phyloP scores from a whole-genome alignment of 2,113 vertebrate species.

The Athene cunicularia region DNA sequence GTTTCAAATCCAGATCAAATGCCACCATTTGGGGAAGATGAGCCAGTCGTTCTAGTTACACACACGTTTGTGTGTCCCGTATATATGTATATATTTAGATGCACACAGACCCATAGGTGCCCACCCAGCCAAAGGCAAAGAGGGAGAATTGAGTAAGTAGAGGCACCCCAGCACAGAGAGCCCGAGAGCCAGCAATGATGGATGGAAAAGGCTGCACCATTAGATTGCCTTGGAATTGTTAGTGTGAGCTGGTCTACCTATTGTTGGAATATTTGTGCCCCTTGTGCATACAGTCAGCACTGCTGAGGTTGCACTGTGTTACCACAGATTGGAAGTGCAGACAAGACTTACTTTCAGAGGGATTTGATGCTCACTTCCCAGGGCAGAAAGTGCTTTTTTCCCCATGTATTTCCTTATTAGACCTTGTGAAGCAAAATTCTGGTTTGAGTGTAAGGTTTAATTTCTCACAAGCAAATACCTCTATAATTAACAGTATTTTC shows the following conservation, averaged over 20 bases:
- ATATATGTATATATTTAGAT: too few species aligned
- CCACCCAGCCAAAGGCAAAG: not conserved
- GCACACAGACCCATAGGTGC: fast-evolving
- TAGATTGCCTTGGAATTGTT: not conserved
- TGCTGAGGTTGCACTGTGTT: not conserved
- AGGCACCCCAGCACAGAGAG: not conserved
- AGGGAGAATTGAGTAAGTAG: not conserved
- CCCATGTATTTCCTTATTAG: not conserved
- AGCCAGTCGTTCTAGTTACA: not conserved
- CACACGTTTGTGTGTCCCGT: not conserved
- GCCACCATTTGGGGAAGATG: not conserved
- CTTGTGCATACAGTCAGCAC: not conserved
- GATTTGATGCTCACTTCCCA: not conserved
- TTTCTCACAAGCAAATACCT: not conserved
- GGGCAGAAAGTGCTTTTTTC: not conserved
- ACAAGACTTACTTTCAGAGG: not conserved
- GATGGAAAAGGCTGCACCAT: not conserved
- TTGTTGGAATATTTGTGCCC: not conserved
- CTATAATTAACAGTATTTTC: not conserved
- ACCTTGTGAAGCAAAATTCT: not conserved
- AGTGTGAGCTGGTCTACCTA: not conserved
- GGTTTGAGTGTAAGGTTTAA: not conserved
- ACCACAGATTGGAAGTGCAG: not conserved
- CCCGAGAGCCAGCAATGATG: not conserved
- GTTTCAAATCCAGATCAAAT: not conserved